phyloP scores from a whole-genome alignment of 2,888 invertebrate genomes.

The Altica lythri region DNA sequence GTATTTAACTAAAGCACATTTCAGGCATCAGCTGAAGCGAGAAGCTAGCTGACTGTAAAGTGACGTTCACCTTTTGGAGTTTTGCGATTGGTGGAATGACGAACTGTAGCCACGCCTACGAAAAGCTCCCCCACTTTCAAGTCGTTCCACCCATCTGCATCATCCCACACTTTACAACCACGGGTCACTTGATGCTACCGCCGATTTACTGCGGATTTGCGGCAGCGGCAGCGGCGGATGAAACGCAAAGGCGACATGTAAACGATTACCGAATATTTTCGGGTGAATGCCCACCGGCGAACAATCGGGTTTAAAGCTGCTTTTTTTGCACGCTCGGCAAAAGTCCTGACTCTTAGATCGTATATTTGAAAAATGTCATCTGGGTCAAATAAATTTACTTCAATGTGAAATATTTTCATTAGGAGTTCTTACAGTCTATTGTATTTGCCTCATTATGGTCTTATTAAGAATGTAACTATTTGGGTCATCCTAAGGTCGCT shows the following conservation, averaged over 20 bases:
- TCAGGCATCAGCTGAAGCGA: slow-evolving; percentile 52
- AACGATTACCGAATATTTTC: slow-evolving; percentile 10
- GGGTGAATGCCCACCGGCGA: background rate
- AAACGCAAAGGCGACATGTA: slow-evolving; percentile 15
- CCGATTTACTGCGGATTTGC: slow-evolving; percentile 52
- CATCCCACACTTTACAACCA: slow-evolving; percentile 58
- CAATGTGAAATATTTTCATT: no score
- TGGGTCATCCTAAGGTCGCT: no score
- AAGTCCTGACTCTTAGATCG: no score
- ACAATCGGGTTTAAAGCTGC: no score
- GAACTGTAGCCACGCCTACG: slow-evolving; percentile 22
- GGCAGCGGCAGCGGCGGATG: slow-evolving; percentile 21
- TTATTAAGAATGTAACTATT: no score
- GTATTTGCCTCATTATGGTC: no score
- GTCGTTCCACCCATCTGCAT: slow-evolving; percentile 57
- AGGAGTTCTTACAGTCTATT: no score
- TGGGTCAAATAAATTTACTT: no score
- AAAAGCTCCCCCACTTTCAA: slow-evolving; percentile 45
- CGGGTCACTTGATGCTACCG: slow-evolving; percentile 54
- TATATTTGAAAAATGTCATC: no score
- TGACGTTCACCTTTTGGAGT: slow-evolving; percentile 49
- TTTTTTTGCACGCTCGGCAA: no score
- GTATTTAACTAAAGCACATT: slow-evolving; percentile 51
- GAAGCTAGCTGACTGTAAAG: slow-evolving; percentile 54
- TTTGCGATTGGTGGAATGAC: slow-evolving; percentile 8